A percentile compares a stretch with the other conserved stretches of the same genome.
Conservation (phyloP, 2,888 invertebrate species). For the Himalopsyche japonica region DNA sequence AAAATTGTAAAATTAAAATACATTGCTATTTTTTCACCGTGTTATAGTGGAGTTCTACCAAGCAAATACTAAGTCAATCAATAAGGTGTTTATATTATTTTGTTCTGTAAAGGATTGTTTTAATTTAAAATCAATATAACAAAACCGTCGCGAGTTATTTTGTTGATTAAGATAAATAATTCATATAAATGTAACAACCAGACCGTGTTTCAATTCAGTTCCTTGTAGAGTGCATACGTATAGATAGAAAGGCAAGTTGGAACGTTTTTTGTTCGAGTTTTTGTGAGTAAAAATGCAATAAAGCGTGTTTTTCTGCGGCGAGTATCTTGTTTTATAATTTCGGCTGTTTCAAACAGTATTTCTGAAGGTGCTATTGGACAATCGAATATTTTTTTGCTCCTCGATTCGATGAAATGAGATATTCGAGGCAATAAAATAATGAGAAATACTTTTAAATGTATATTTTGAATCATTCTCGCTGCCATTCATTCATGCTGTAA, state of each 20-base stretch:
- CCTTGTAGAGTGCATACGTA: not conserved
- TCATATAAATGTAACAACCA: not conserved
- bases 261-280: not conserved
- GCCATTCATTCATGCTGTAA: too few species aligned
- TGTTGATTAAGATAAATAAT: too few species aligned
- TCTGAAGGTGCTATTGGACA: not conserved
- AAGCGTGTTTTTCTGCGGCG: not conserved
- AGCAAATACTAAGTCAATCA: too few species aligned
- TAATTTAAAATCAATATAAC: too few species aligned
- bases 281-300: not conserved
- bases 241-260: not conserved
- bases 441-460: not conserved
- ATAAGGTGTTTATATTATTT: too few species aligned
- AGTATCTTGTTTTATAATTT: not conserved
- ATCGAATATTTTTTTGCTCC: not conserved
- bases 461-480: too few species aligned
- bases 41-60: too few species aligned
- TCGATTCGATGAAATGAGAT: not conserved
- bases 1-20: too few species aligned
- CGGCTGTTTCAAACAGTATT: not conserved
- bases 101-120: too few species aligned
- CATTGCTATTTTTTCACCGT: too few species aligned
- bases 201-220: not conserved
- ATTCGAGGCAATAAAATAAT: not conserved
- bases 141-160: too few species aligned